Evolutionary conservation across 2,797 vertebrate genomes (phyloP), one percentile per base, ranked within the genome.

Genomic region (Crossoptilon crossoptilon): DNA sequence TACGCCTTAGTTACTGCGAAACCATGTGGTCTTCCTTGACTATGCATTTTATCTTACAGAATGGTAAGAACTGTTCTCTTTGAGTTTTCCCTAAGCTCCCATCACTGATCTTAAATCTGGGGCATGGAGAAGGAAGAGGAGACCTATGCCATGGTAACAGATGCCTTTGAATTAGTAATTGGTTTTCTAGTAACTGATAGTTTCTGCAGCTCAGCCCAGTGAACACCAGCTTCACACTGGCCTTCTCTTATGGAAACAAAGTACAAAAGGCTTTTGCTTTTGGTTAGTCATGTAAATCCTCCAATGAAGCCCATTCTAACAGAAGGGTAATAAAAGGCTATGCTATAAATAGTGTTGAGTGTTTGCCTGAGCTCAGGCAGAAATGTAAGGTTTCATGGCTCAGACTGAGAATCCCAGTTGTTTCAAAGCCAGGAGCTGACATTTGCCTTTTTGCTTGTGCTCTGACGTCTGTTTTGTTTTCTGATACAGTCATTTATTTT

Each of bases 251-350:
- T 59, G 73, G 87, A 96, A 89, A 88, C 14, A 14, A 93, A 91
- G 71, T 66, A 94, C 95, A 95, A 96, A 94, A 96, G 93, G 77
- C 94, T 84, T 93, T 96, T 95, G 89, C 95, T 96, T 95, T 95
- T 76, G 43, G 90, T 96, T 96, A 93, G 95, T 85, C 94, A 95
- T 77, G 74, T 96, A 95, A 95, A 96, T 96, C 94, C 81, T 95
- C 56, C 0, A 2, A 76, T 67, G 95, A 79, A 95, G 93, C 85
- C 90, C 92, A 79, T 96, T 95, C 85, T 94, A 91, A 93, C 85
- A 94, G 96, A 92, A 96, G 80, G 74, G 72, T 91, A 78, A 90
- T 85, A 96, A 96, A 95, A 93, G 49, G 70, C 88, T 80, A 76
- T 87, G 88, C 96, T 96, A 96, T 97, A 96, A 96, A 96, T 96